Percentiles rank a stretch among this genome's conserved stretches.
Evolutionary conservation across 2,888 invertebrate genomes (phyloP).

Genomic region (Zygaena filipendulae): DNA sequence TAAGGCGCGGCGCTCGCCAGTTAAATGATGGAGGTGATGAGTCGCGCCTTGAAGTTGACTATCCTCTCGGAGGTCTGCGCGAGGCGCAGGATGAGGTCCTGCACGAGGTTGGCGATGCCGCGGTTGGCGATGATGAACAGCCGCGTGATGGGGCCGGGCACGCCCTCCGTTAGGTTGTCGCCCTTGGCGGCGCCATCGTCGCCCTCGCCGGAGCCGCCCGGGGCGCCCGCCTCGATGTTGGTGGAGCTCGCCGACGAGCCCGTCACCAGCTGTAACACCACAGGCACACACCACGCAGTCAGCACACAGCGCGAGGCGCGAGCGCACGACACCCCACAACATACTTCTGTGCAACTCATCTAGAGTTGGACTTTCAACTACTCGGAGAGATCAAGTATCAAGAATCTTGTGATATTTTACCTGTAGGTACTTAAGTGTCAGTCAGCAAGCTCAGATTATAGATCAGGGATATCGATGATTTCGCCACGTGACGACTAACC

Average conservation of each 20-base stretch:
- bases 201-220: constrained; percentile 56
- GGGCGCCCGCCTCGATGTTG: constrained; percentile 59
- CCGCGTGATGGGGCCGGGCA: constrained; percentile 88
- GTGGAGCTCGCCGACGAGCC: constrained; percentile 73
- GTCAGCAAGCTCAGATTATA: too few relatives aligned
- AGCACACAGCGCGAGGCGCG: too few relatives aligned
- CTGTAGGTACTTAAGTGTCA: too few relatives aligned
- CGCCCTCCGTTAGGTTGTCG: constrained; percentile 81
- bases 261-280: constrained; percentile 76
- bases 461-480: too few relatives aligned
- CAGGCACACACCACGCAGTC: neutral
- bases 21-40: constrained; percentile 91
- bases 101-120: constrained; percentile 86
- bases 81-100: constrained; percentile 88
- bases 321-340: too few relatives aligned
- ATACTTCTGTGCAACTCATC: too few relatives aligned
- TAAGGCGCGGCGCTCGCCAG: constrained; percentile 34
- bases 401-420: too few relatives aligned
- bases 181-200: constrained; percentile 69
- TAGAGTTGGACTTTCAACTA: too few relatives aligned
- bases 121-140: constrained; percentile 89
- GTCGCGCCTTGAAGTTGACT: constrained; percentile 93
- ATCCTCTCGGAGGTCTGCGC: constrained; percentile 91
- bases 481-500: too few relatives aligned
- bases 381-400: too few relatives aligned